Percentiles rank a stretch among this genome's conserved stretches.
Evolutionary conservation across 1,140 invertebrate genomes (phyloP).

Genomic region (Metaphire vulgaris): DNA sequence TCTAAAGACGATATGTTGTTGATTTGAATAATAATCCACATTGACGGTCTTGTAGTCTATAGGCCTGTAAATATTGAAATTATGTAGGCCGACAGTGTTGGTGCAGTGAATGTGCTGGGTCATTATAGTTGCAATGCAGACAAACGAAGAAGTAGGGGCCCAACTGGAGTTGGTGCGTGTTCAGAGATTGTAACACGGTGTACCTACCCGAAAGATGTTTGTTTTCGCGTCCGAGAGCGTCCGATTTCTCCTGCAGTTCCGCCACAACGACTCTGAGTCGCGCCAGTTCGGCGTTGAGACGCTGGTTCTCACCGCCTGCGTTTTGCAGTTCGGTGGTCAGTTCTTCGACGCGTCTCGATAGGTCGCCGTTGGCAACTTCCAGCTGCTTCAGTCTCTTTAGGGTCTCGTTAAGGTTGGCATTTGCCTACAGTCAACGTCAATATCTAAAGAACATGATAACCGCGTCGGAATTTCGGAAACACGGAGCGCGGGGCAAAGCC

Average conservation of each 20-base stretch:
- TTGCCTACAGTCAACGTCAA: conserved; percentile 16
- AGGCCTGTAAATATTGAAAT: not conserved
- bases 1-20: too few relatives aligned
- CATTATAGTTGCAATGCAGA: too few relatives aligned
- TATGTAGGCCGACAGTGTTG: too few relatives aligned
- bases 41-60: not conserved
- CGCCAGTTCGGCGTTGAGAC: conserved; percentile 43
- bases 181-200: not conserved
- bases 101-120: too few relatives aligned
- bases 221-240: conserved; percentile 48
- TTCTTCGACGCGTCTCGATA: conserved; percentile 45
- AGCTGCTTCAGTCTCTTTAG: conserved; percentile 45
- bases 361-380: conserved; percentile 46
- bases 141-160: too few relatives aligned
- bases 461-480: too few relatives aligned
- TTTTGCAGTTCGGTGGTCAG: conserved; percentile 39
- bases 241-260: conserved; percentile 47
- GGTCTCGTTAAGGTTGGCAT: conserved; percentile 27
- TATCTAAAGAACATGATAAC: too few relatives aligned
- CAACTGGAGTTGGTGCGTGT: not conserved
- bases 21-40: not conserved
- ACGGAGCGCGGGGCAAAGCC: not conserved
- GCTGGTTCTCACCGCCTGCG: conserved; percentile 43
- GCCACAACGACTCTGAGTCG: conserved; percentile 42
- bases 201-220: conserved; percentile 44